Base-by-base conservation (phyloP, 2,888 invertebrate species). In the Parthenolecanium corni region DNA sequence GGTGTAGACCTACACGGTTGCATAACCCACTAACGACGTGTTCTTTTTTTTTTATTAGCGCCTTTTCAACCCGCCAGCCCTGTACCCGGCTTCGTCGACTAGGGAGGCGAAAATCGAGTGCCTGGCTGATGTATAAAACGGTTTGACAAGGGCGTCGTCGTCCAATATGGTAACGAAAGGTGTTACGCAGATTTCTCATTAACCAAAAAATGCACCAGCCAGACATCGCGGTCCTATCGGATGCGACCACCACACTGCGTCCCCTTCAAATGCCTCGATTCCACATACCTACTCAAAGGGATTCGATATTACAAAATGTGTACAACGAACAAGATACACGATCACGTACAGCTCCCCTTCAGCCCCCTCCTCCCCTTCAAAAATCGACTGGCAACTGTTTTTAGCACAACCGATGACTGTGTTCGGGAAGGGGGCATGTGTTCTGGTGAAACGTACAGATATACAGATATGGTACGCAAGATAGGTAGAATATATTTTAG, bases 371-470 rank as follows among this genome's bases (percentile, higher is more conserved):
- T n/a, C n/a, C n/a, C n/a, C n/a, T n/a, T n/a, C n/a, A n/a, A n/a
- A n/a, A n/a, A 44, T 9, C 44, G 44, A 18, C 44, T 44, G 44
- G 44, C 44, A 44, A 44, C 44, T 44, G 44, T 44, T 44, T 44
- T 44, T 44, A 44, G 44, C 44, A 14, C 44, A 44, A 18, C 44
- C 44, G 12, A 18, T 44, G 18, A 18, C 5, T 18, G 38, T 38
- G 5, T 44, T 44, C 16, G 14, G 18, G 44, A 44, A 44, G 44
- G 44, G 44, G 44, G 44, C 14, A 44, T 6, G 44, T 44, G 44
- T 44, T 44, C 44, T 44, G 44, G 4, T n/a, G 4, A 44, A 44
- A 44, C 14, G 14, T 44, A 44, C 31, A 31, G 4, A 31, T 31
- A 9, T 31, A 31, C 5, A 31, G 31, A 4, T 31, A 31, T n/a